These are phyloP conservation scores for Rutpela maculata DNA, from an alignment of 2,888 invertebrate genomes.

Conservation along the genomic window DNA sequence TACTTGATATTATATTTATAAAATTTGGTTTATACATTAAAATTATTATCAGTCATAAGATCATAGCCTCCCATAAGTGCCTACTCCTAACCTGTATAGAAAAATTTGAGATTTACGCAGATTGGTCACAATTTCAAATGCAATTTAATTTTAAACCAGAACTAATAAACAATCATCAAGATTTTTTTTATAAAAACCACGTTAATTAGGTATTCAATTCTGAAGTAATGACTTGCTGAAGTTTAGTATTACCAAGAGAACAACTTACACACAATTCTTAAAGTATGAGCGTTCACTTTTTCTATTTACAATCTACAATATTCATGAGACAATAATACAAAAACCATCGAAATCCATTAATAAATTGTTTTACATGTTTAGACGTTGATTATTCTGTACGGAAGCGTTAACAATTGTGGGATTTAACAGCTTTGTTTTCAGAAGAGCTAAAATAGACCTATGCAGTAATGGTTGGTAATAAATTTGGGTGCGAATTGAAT, in stretches of 20 bases:
- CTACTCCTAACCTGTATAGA: background rate
- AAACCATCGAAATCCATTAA: background rate
- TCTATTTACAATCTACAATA: background rate
- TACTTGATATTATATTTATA: constrained; percentile 22
- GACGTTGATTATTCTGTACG: background rate
- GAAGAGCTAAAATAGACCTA: constrained; percentile 1
- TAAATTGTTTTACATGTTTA: background rate
- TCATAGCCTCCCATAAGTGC: background rate
- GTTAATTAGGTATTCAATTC: background rate
- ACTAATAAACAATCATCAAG: background rate
- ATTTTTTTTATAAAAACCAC: background rate
- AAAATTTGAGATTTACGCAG: background rate
- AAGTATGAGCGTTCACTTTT: background rate
- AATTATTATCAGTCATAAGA: constrained; percentile 9
- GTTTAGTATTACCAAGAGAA: background rate
- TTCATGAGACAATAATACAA: background rate
- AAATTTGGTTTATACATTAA: constrained; percentile 37
- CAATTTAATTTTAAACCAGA: background rate
- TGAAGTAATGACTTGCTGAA: background rate
- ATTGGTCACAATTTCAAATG: too few relatives aligned
- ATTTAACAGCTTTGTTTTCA: constrained; percentile 25
- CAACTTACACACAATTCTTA: background rate
- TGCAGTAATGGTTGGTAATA: background rate
- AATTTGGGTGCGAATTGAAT: background rate
- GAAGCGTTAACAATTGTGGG: background rate